phyloP scores from a whole-genome alignment of 2,888 invertebrate genomes.

The Drosophila koepferae region DNA sequence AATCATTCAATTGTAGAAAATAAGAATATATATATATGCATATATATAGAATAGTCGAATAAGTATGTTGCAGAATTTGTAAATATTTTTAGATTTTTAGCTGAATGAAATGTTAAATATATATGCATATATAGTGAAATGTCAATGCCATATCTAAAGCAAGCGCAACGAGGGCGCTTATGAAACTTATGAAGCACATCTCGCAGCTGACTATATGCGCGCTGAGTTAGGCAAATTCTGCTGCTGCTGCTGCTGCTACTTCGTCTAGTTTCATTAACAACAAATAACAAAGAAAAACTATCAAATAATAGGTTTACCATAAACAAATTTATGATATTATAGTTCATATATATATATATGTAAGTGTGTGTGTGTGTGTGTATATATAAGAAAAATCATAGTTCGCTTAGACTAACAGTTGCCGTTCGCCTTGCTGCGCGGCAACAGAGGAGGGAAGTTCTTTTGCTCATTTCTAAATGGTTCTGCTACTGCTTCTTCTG shows the following conservation, averaged over 20 bases:
- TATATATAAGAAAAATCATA: constrained; percentile 61
- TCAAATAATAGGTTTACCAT: constrained; percentile 56
- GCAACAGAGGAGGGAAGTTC: constrained; percentile 80
- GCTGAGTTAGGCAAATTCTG: constrained; percentile 16
- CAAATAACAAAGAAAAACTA: constrained; percentile 70
- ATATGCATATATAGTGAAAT: constrained; percentile 6
- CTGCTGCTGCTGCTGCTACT: not conserved
- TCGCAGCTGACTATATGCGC: constrained; percentile 25
- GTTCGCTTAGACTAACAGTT: constrained; percentile 75
- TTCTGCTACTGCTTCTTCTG: constrained; percentile 43
- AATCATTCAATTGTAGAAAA: not conserved
- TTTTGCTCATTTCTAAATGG: constrained; percentile 75
- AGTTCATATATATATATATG: constrained; percentile 21
- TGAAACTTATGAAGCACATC: constrained; percentile 16
- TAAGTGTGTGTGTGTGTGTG: constrained; percentile 12
- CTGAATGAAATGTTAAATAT: not conserved
- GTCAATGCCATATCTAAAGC: not conserved
- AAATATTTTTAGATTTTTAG: too few species aligned
- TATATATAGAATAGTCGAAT: not conserved
- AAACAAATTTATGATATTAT: constrained; percentile 26
- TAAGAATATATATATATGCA: not conserved
- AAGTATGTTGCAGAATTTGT: too few species aligned
- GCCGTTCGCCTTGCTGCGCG: constrained; percentile 52
- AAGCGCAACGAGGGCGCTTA: constrained; percentile 3
- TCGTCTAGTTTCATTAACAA: constrained; percentile 42